Evolutionary conservation across 2,113 vertebrate species (phyloP).

Genomic region (Tenrec ecaudatus): DNA sequence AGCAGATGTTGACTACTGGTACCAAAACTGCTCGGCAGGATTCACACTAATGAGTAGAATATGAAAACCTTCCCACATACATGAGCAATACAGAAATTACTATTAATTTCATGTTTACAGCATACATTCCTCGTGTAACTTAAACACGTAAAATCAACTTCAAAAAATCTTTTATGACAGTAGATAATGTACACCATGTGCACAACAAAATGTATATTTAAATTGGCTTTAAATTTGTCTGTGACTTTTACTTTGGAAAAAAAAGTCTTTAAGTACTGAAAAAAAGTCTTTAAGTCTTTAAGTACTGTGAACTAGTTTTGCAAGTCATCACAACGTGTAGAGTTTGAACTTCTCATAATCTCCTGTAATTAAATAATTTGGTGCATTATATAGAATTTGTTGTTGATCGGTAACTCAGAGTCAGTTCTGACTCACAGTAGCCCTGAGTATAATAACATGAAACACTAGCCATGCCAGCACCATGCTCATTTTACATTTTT

Average conservation of each 20-base stretch:
- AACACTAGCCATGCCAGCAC: neutral
- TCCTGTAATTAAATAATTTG: slow-evolving; percentile 33
- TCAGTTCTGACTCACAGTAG: neutral
- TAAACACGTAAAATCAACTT: slow-evolving; percentile 71
- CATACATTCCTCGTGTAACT: slow-evolving; percentile 66
- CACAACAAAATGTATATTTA: slow-evolving; percentile 72
- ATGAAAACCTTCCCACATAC: slow-evolving; percentile 54
- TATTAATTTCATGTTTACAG: slow-evolving; percentile 70
- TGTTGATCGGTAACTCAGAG: neutral
- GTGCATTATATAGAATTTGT: slow-evolving; percentile 38
- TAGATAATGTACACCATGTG: slow-evolving; percentile 76
- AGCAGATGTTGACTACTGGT: neutral
- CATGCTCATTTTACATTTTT: slow-evolving; percentile 55
- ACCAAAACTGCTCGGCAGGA: slow-evolving; percentile 37
- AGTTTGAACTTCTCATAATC: slow-evolving; percentile 49
- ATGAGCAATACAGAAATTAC: slow-evolving; percentile 59
- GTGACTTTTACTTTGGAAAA: slow-evolving; percentile 66
- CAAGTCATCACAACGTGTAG: slow-evolving; percentile 60
- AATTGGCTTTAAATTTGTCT: slow-evolving; percentile 65
- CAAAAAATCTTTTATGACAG: slow-evolving; percentile 71
- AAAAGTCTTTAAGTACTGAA: slow-evolving; percentile 31
- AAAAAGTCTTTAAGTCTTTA: slow-evolving; percentile 46
- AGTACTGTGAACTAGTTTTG: slow-evolving; percentile 25
- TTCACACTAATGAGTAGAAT: slow-evolving; percentile 29
- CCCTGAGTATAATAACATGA: neutral